A percentile compares a stretch with the other conserved stretches of the same genome.
phyloP scores from a whole-genome alignment of 1,140 invertebrate species.

The Pollicipes pollicipes region DNA sequence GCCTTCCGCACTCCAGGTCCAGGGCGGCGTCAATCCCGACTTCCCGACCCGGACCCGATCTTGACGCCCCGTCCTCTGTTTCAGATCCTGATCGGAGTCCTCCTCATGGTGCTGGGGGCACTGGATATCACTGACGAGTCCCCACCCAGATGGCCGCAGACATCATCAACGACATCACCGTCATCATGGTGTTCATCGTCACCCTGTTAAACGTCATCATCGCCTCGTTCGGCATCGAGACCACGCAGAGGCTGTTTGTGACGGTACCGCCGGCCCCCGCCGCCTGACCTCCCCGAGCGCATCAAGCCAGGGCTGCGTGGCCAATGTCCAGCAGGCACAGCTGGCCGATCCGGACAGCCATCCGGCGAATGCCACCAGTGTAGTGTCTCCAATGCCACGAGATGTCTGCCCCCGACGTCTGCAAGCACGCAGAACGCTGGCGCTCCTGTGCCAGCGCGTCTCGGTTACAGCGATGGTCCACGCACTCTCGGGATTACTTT shows the following conservation, averaged over 20 bases:
- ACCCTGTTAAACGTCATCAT: slow-evolving; percentile 58
- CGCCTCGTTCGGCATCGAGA: slow-evolving; percentile 57
- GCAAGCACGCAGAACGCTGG: too few species aligned
- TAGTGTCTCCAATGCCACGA: too few species aligned
- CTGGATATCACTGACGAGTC: slow-evolving; percentile 51
- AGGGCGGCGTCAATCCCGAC: too few species aligned
- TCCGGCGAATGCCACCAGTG: too few species aligned
- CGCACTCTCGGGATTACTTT: too few species aligned
- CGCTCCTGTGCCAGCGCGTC: too few species aligned
- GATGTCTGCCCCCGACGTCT: too few species aligned
- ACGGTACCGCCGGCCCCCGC: not conserved
- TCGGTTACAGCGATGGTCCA: too few species aligned
- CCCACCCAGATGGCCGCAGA: slow-evolving; percentile 45
- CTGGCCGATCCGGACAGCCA: too few species aligned
- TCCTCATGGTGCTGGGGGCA: slow-evolving; percentile 58
- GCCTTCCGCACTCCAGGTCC: not conserved
- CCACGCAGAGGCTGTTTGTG: not conserved
- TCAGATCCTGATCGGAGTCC: slow-evolving; percentile 53
- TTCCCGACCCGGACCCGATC: not conserved
- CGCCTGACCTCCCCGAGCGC: not conserved
- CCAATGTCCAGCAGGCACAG: too few species aligned
- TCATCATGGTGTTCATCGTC: slow-evolving; percentile 57
- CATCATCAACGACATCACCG: slow-evolving; percentile 56
- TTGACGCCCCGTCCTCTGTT: not conserved
- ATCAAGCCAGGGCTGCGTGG: too few species aligned